A percentile compares a stretch with the other conserved stretches of the same genome.
Evolutionary conservation across 2,113 vertebrate species (phyloP).

Genomic region (Menura novaehollandiae): DNA sequence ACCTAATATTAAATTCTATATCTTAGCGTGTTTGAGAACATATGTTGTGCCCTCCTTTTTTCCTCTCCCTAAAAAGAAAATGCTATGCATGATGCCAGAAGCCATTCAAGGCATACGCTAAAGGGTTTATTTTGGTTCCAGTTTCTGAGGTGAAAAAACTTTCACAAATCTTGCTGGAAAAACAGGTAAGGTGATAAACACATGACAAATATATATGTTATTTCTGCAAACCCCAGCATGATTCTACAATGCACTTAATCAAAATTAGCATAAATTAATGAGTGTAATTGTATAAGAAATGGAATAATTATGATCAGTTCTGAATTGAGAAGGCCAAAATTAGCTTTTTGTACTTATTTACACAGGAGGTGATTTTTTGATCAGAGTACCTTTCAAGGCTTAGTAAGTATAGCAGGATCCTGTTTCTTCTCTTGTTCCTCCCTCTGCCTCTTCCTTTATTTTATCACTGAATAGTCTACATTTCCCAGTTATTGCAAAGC

Average conservation of each 20-base stretch:
- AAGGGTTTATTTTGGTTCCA: background rate
- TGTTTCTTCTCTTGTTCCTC: background rate
- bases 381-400: background rate
- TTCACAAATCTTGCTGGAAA: background rate
- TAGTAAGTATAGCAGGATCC: background rate
- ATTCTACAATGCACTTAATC: background rate
- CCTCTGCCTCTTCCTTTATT: background rate
- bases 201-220: background rate
- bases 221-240: accelerated
- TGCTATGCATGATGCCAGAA: background rate
- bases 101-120: background rate
- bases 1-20: background rate
- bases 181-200: background rate
- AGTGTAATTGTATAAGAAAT: background rate
- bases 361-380: background rate
- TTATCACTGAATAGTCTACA: background rate
- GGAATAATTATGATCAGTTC: background rate
- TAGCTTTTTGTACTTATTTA: background rate
- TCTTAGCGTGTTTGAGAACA: background rate
- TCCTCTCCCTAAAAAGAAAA: background rate
- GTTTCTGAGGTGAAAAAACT: background rate
- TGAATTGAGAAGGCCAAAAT: background rate
- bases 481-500: background rate
- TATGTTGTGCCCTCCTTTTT: background rate
- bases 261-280: background rate